Evolutionary conservation across 2,888 invertebrate species (phyloP), one percentile per base, ranked within the genome.

Genomic region (Troides oblongomaculatus): DNA sequence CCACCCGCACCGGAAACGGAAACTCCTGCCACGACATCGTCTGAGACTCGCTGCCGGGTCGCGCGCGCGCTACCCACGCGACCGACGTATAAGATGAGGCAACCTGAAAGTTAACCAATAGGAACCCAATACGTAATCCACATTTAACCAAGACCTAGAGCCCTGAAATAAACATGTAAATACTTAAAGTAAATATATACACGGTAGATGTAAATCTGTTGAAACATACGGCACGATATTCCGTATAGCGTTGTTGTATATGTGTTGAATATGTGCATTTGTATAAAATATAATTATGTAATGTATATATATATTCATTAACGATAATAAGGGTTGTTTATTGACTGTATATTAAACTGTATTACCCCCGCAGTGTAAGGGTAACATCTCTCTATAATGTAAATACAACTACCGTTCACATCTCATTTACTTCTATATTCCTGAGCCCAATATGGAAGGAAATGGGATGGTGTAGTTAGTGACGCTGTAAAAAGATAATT

Each of bases 1-100:
- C 95, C 0, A 95, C 95, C 4, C 90, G 95, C 70, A 95, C 95
- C 21, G 95, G 95, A 77, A 95, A 95, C 81, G 95, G 95, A 18
- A 95, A 94, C 83, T 93, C 94, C 18, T 94, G 94, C 77, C 94
- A 94, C 76, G 93, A 94, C 76, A 90, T 92, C 69, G 92, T 93
- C 76, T 90, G 91, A 92, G 89, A 85, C 25, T 88, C 92, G 76
- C 80, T 86, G 8, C 85, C 86, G 72, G 85, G 86, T 75, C 89
- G 90, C 78, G 76, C 84, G 69, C 85, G 87, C 59, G 72, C 76
- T 14, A 87, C 89, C 62, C 85, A 85, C 74, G 86, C 84, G n/a
- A 90, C 91, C 25, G 75, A 84, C 43, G 90, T 92, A 68, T 92
- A 78, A 82, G 77, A 23, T 8, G 25, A 58, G 50, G 69, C 63